These are phyloP conservation scores for Nipponia nippon DNA, from an alignment of 2,113 vertebrate species.

Conservation along the genomic window DNA sequence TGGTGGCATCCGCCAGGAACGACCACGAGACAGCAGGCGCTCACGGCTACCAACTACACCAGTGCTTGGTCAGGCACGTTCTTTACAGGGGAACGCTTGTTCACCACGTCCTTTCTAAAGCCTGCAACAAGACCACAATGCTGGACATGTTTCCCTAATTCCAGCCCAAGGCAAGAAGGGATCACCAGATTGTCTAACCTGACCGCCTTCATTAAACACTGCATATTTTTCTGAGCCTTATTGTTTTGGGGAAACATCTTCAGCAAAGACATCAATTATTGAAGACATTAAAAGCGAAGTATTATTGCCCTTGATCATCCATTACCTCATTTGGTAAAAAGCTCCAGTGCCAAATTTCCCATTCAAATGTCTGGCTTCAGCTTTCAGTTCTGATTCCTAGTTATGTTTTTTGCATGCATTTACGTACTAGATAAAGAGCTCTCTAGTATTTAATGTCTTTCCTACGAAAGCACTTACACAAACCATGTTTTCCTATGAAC, in stretches of 20 bases:
- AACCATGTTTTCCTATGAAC: neutral
- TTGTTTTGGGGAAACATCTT: neutral
- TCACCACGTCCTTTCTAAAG: neutral
- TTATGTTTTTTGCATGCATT: neutral
- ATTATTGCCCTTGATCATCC: neutral
- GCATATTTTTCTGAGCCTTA: neutral
- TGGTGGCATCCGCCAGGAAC: fast-evolving
- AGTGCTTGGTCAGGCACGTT: neutral
- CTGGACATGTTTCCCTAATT: neutral
- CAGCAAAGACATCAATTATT: neutral
- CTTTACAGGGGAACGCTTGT: neutral
- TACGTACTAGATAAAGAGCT: neutral
- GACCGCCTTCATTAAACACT: neutral
- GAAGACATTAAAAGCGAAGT: neutral
- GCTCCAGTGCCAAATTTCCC: neutral
- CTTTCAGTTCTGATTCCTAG: neutral
- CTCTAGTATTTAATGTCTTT: neutral
- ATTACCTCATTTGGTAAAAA: neutral
- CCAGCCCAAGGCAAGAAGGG: neutral
- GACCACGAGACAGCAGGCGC: fast-evolving
- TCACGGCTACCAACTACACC: neutral
- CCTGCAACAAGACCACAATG: neutral
- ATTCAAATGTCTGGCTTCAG: neutral
- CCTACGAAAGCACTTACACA: neutral
- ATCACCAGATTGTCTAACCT: neutral